Conservation (phyloP, 2,797 vertebrate species). For the Psittacula derbiana region DNA sequence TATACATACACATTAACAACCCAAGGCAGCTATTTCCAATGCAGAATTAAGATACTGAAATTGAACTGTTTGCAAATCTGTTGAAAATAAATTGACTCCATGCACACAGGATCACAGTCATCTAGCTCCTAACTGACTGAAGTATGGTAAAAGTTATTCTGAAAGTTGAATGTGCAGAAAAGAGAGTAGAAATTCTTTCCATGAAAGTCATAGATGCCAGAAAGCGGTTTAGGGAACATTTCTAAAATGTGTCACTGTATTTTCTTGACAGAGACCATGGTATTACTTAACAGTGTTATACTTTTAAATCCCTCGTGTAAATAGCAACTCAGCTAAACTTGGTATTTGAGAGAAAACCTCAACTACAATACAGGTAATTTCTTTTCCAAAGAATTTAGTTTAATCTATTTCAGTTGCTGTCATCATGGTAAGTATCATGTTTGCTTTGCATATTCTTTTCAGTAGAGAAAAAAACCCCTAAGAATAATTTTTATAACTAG, state of each 20-base stretch:
- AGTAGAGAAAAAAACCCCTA: accelerated
- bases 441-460: background rate
- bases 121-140: background rate
- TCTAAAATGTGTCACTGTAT: background rate
- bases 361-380: background rate
- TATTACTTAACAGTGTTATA: background rate
- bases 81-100: background rate
- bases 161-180: background rate
- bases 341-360: background rate
- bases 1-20: background rate
- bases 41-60: background rate
- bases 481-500: background rate
- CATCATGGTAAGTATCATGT: background rate
- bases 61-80: background rate
- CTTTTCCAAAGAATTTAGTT: background rate
- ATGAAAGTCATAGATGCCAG: background rate
- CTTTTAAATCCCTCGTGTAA: background rate
- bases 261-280: background rate
- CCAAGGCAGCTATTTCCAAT: background rate
- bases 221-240: background rate
- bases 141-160: background rate
- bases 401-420: background rate
- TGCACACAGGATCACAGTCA: background rate
- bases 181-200: background rate
- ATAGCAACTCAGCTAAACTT: background rate